Evolutionary conservation across 2,888 invertebrate genomes (phyloP), one percentile per base, ranked within the genome.

Genomic region (Melinopterus prodromus): DNA sequence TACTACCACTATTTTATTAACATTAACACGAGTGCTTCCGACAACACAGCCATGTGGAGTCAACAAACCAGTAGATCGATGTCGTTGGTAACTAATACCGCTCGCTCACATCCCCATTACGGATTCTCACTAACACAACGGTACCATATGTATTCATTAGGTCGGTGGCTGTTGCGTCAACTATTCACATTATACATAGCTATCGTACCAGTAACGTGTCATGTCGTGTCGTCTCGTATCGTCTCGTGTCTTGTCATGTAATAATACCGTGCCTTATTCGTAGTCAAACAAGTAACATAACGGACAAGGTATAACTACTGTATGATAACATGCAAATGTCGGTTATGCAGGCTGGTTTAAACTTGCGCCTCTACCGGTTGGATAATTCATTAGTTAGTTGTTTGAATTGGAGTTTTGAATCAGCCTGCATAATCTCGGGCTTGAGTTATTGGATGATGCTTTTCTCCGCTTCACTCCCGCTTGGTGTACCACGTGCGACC

Each of bases 1-100:
- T 26, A 26, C 26, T 26, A 26, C 26, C 26, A 26, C 26, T 26
- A 26, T 3, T n/a, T n/a, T 26, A 26, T 74, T 74, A 26, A 71
- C 71, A 26, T 36, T 37, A 36, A 74, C 74, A 36, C 74, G 79
- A 83, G 82, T 84, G 84, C 84, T 84, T 85, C 84, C 86, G 88
- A 88, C 89, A 89, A 89, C 89, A 89, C 89, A 89, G 89, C 88
- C 88, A 88, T 85, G 83, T 84, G 84, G 83, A 83, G 78, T 80
- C 77, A 80, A 78, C 71, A 78, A 77, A 70, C 72, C 76, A 81
- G 81, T 79, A 79, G 79, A n/a, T 81, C 81, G 71, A 79, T 80
- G 79, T 80, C 75, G 69, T 70, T 37, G 78, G 76, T 78, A 72
- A 78, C 79, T 72, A 79, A 79, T 70, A 70, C 71, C 70, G 76